Base-by-base conservation (phyloP, 2,888 invertebrate species). In the Bombyx huttoni region DNA sequence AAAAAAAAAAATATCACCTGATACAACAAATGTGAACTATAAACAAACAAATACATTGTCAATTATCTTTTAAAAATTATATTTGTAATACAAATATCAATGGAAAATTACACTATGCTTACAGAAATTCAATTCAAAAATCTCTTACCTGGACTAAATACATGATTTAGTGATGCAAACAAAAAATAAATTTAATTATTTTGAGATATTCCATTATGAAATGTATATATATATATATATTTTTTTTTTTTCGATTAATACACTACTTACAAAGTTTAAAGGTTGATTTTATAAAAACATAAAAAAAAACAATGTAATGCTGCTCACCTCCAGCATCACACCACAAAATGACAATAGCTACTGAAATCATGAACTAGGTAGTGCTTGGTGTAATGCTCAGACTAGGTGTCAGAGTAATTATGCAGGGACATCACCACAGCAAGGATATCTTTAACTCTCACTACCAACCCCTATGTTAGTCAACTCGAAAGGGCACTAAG, bases 1-100 rank as follows among this genome's bases (percentile, higher is more conserved):
- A 84, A 70, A 76, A 81, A 78, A 78, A 65, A 87, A 65, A 88
- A 87, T 88, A 87, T 88, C 87, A 86, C 82, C 71, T 73, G 75
- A 81, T 80, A 78, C 71, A 86, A 81, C 79, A 79, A 40, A 78
- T 73, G 73, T 61, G 66, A 72, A 67, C 74, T 77, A 73, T 72
- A 74, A 76, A 80, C 71, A 74, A 78, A 79, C 78, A 81, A 81
- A 70, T 65, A 60, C 78, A 79, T 77, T 77, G 79, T 82, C 81
- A 82, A 81, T 77, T 66, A 71, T 10, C 40, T 78, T 75, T 72
- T 78, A 78, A 61, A 78, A 78, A 68, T 64, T 73, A 76, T 67
- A 67, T 62, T 65, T 65, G 65, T 66, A 68, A 62, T 6, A 63
- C 67, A 83, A 81, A 75, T 80, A 73, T 79, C 73, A 75, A 78